These are phyloP conservation scores for Phyllotreta striolata DNA, from an alignment of 2,888 invertebrate species.

Conservation along the genomic window DNA sequence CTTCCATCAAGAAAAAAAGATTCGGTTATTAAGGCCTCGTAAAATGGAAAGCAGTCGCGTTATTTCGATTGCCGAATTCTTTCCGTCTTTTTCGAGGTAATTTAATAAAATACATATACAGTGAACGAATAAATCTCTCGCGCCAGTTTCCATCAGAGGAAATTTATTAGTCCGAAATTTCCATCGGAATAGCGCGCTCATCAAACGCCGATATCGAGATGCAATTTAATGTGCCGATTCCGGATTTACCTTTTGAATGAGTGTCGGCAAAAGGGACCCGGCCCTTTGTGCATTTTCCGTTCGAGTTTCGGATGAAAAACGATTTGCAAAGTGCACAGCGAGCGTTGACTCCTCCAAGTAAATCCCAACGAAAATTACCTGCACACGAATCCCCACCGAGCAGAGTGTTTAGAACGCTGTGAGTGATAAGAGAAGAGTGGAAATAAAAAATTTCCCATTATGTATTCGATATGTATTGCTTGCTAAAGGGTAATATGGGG, in stretches of 20 bases:
- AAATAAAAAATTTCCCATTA: too few species aligned
- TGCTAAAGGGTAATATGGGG: too few species aligned
- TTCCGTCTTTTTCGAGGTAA: conserved; percentile 6
- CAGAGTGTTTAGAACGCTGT: too few species aligned
- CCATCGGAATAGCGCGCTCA: too few species aligned
- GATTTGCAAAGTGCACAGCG: conserved; percentile 18
- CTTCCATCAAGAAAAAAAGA: conserved; percentile 31
- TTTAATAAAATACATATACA: neutral
- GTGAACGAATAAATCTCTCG: neutral
- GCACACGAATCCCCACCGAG: too few species aligned
- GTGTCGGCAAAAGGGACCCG: conserved; percentile 12
- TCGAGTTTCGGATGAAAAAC: conserved; percentile 25
- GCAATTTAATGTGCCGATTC: neutral
- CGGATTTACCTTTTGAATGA: conserved; percentile 18
- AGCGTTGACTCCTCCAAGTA: too few species aligned
- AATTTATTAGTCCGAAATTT: too few species aligned
- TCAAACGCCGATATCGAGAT: too few species aligned
- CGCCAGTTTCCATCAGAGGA: too few species aligned
- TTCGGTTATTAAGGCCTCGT: conserved; percentile 31
- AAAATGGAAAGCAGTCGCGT: conserved; percentile 21
- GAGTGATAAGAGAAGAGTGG: too few species aligned
- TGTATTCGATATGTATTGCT: too few species aligned
- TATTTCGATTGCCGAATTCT: conserved; percentile 19
- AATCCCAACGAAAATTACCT: too few species aligned
- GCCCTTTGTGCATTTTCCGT: conserved; percentile 33